phyloP scores from a whole-genome alignment of 2,113 vertebrate genomes.

The Vanacampus margaritifer region DNA sequence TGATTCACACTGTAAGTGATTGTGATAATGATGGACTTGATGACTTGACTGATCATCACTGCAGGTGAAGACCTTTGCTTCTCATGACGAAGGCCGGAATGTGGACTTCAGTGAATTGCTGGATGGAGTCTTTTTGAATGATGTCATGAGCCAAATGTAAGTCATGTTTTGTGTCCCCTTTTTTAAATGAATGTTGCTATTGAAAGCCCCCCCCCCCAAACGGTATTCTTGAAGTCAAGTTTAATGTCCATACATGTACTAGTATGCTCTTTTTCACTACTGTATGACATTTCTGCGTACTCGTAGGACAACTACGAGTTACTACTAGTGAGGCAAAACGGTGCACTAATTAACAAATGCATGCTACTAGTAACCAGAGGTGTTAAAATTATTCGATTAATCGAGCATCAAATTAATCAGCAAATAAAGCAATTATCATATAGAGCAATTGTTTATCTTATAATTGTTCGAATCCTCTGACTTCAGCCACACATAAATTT shows the following conservation, averaged over 20 bases:
- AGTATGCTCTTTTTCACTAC: not conserved
- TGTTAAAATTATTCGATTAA: no score
- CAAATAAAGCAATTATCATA: no score
- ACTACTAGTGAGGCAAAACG: not conserved
- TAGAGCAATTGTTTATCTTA: no score
- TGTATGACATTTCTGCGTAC: not conserved
- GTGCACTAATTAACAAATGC: not conserved
- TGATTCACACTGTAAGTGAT: slow-evolving; percentile 5
- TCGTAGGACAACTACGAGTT: not conserved
- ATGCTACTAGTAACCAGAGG: not conserved
- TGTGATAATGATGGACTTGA: not conserved
- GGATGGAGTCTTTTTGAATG: slow-evolving; percentile 66
- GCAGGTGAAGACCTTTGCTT: slow-evolving; percentile 66
- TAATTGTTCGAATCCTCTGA: no score
- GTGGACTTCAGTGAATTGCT: slow-evolving; percentile 62
- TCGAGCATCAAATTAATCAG: no score
- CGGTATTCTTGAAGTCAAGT: no score
- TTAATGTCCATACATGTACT: no score
- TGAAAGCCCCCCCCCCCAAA: no score
- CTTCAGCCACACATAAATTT: no score
- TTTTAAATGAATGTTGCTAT: not conserved
- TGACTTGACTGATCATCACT: not conserved
- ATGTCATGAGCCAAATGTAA: slow-evolving; percentile 72
- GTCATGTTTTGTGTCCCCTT: slow-evolving; percentile 16
- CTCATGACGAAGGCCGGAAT: slow-evolving; percentile 43